Base-by-base conservation (phyloP, 2,797 vertebrate species). In the Philypnodon macrostomus region DNA sequence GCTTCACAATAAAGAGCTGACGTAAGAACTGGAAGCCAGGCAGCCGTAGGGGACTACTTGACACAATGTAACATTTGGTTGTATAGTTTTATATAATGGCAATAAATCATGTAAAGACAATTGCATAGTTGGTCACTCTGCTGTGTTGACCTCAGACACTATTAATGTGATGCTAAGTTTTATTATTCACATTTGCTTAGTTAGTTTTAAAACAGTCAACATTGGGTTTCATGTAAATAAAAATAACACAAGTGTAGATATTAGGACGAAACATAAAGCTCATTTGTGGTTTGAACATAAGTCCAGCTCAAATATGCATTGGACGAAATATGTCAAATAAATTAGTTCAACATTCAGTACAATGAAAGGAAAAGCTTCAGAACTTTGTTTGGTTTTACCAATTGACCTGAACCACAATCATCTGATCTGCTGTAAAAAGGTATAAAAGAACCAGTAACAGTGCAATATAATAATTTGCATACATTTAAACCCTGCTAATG, bases 331-430 rank as follows among this genome's bases (percentile, higher is more conserved):
- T 37, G 14, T 57, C 51, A 53, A 17, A 42, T 16, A 53, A 46
- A 41, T 57, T 33, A 63, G 71, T 70, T 64, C 56, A 23, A 45
- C 29, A 30, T 67, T 63, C 46, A 48, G 49, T 54, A 45, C 1
- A 45, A 36, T 51, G 14, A 27, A 16, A 29, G n/a, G 40, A 42
- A 26, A 41, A 29, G 1, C 13, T 26, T 26, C 21, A 13, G n/a
- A 41, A 26, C 15, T 1, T 41, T 27, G 39, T 41, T 27, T 41
- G 23, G 14, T 16, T 16, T n/a, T 32, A 32, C 11, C 4, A 27
- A 44, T 59, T 29, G 36, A 53, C 61, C 37, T 47, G 12, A 29
- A 46, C 12, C 2, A 4, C 13, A 31, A 63, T 7, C 1, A 61
- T 57, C 31, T 37, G 24, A 66, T 33, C 2, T 15, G 1, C 31